Percentiles rank a stretch among this genome's conserved stretches.
These are phyloP conservation scores for Drosophila erecta DNA, from an alignment of 1,140 invertebrate species.

Conservation along the genomic window DNA sequence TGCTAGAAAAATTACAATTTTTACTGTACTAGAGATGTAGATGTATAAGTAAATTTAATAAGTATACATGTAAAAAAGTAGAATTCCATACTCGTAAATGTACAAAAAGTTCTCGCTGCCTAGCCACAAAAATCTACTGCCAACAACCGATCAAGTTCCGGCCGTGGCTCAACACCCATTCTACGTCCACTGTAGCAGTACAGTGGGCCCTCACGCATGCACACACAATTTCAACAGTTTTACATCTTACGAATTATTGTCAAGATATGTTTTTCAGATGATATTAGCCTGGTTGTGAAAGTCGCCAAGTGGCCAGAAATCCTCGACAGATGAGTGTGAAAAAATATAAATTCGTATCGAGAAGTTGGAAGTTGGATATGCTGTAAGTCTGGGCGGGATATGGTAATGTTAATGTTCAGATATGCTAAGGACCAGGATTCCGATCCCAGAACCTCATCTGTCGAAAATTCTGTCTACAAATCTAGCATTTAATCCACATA, in stretches of 20 bases:
- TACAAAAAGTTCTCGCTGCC: conserved; percentile 53
- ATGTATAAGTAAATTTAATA: conserved; percentile 71
- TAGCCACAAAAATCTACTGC: conserved; percentile 24
- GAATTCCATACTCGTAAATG: conserved; percentile 68
- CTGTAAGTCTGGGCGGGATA: conserved; percentile 13
- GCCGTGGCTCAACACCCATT: conserved; percentile 19
- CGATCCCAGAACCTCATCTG: conserved; percentile 10
- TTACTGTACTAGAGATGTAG: conserved; percentile 59
- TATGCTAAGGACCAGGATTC: conserved; percentile 46
- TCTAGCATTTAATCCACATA: conserved; percentile 23
- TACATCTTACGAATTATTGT: conserved; percentile 80
- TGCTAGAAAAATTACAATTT: conserved; percentile 75
- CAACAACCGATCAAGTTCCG: conserved; percentile 10
- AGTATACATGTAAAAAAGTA: conserved; percentile 74
- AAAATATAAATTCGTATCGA: conserved; percentile 70
- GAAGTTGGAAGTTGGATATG: conserved; percentile 16
- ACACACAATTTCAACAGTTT: conserved; percentile 71
- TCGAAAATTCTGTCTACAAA: conserved; percentile 16
- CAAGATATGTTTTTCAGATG: conserved; percentile 83
- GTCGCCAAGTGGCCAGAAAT: conserved; percentile 18
- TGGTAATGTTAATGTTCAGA: conserved; percentile 14
- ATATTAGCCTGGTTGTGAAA: conserved; percentile 82
- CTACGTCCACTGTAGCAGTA: conserved; percentile 14
- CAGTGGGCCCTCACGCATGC: conserved; percentile 42
- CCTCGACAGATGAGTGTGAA: conserved; percentile 16